These are phyloP conservation scores for Gallirallus australis DNA, from an alignment of 2,797 vertebrate genomes.

Conservation along the genomic window DNA sequence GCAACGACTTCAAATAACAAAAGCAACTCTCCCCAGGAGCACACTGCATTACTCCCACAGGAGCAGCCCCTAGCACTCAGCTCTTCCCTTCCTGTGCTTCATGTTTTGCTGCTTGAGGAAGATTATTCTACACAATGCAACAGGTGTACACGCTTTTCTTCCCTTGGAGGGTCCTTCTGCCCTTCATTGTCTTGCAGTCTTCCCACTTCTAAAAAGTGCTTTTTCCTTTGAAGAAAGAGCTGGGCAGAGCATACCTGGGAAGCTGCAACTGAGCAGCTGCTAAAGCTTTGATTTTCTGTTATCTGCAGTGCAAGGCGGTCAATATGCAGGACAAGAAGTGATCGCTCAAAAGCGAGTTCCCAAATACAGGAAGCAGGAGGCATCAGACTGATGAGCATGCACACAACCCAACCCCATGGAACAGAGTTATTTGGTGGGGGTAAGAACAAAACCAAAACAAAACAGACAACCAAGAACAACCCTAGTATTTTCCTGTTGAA, in stretches of 20 bases:
- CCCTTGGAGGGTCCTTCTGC: background rate
- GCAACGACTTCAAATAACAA: background rate
- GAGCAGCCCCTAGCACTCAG: background rate
- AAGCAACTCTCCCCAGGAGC: background rate
- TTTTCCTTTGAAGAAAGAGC: background rate
- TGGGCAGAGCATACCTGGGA: fast-evolving
- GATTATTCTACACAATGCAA: background rate
- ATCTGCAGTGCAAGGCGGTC: background rate
- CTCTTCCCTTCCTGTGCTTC: background rate
- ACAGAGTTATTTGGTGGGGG: background rate
- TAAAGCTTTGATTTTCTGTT: background rate
- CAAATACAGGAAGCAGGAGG: background rate
- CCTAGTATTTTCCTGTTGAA: background rate
- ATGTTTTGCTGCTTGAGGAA: background rate
- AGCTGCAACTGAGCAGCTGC: background rate
- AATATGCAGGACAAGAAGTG: background rate
- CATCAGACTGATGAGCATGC: background rate
- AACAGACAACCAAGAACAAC: background rate
- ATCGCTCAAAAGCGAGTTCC: background rate
- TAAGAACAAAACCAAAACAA: background rate
- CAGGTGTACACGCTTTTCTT: background rate
- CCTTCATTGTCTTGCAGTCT: background rate
- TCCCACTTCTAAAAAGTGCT: background rate
- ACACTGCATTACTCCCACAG: background rate
- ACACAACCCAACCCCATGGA: background rate